Base-by-base conservation (phyloP, 1,140 invertebrate species). In the Zaprionus inermis region DNA sequence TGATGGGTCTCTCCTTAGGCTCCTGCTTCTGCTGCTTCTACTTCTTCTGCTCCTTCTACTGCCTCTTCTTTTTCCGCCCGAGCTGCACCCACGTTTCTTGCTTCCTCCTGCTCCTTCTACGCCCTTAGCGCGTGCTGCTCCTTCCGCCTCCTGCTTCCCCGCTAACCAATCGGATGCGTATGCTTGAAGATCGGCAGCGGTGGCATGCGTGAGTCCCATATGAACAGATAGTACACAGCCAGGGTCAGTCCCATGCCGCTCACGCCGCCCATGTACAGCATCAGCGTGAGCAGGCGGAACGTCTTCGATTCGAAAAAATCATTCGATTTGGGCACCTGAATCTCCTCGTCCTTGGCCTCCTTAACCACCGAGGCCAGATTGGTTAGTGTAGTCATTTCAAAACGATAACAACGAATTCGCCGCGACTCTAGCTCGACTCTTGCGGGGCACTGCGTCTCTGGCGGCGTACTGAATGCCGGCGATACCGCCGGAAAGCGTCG, bases 171-270 rank as follows among this genome's bases (percentile, higher is more conserved):
- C n/a, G 91, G 91, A 78, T 92, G 91, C 58, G 86, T 82, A 51
- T 92, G 91, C 78, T 92, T 92, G 68, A 91, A 91, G 20, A 91
- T 71, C 46, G 91, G 91, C 56, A 92, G 61, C 5, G 90, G 88
- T 38, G 91, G 91, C 91, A 92, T 92, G 18, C 89, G 74, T 2
- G 91, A 92, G 24, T 92, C 91, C 91, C 91, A 92, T 32, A 92
- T 91, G 56, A 92, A 92, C 0, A 92, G 70, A 66, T 92, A 88
- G 51, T 91, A 92, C n/a, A 91, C 73, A 12, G 91, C 91, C 65
- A 92, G 56, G 3, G 89, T 68, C 10, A 92, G 67, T 1, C 91
- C 91, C 72, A 92, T 76, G 55, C 91, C 91, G 22, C 81, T 81
- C 0, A 92, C 83, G 1, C 91, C 91, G 38, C 84, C 88, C 85